Evolutionary conservation across 2,888 invertebrate genomes (phyloP), one percentile per base, ranked within the genome.

Genomic region (Dorcus parallelipipedus): DNA sequence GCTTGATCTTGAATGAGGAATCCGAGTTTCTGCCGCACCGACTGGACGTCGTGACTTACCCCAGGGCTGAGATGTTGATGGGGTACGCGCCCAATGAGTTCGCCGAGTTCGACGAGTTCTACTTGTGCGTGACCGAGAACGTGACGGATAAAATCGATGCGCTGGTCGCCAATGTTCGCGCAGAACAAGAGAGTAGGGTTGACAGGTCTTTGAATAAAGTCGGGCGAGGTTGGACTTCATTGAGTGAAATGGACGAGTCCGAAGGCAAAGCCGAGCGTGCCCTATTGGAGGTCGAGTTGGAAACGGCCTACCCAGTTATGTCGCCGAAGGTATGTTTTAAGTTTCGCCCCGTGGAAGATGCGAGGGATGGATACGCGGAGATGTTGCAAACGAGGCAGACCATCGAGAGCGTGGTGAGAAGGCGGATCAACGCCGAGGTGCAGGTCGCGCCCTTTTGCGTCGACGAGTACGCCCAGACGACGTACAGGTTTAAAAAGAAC

Each of bases 321-420:
- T 41, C 54, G 9, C 63, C 70, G 3, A 71, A 77, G 41, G 64
- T 75, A 9, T 76, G 79, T 33, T 86, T 89, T 64, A 69, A 73
- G 33, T 76, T 83, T 20, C 81, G 89, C 60, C 79, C 80, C 56
- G 81, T 83, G 0, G 79, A 81, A 49, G 82, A 84, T 48, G 82
- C 82, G 10, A 80, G 86, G 52, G 90, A 91, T 74, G 89, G 90
- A 9, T 89, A 84, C 65, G 81, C 86, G 57, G 89, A 90, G 69
- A 73, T 91, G 26, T 72, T 90, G 26, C 80, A 86, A 7, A 81
- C 78, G 41, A 83, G 84, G 38, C 80, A 82, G 52, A 82, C 80
- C 14, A 85, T 83, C 60, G 80, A 82, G 40, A 85, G 83, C 70
- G 77, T 90, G 4, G 76, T 75, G 41, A 81, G 82, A 53, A 81